Percentiles rank a stretch among this genome's conserved stretches.
Conservation (phyloP, 2,797 vertebrate genomes). For the Galago senegalensis region DNA sequence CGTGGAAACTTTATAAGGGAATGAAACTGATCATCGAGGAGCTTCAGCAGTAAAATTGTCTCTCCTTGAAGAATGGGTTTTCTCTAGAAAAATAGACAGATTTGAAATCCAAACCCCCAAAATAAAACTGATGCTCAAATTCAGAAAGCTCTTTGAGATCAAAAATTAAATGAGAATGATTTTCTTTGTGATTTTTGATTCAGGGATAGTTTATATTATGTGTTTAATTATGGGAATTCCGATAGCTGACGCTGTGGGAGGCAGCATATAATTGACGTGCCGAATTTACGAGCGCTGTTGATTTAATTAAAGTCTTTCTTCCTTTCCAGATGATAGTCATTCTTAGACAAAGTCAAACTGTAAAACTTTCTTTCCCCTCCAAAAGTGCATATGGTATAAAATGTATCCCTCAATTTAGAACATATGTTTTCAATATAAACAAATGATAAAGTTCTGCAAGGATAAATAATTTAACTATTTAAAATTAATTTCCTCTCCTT, state of each 20-base stretch:
- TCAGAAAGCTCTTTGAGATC: background rate
- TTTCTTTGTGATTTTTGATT: slow-evolving; percentile 24
- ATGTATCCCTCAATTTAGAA: slow-evolving; percentile 64
- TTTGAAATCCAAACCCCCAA: background rate
- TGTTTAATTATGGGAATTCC: background rate
- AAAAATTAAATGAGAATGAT: background rate
- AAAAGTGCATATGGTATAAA: slow-evolving; percentile 15
- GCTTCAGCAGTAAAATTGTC: background rate
- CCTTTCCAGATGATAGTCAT: background rate
- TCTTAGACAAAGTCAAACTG: slow-evolving; percentile 16
- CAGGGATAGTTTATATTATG: background rate
- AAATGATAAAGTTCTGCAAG: slow-evolving; percentile 38
- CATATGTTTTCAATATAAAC: slow-evolving; percentile 72
- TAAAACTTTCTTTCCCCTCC: background rate
- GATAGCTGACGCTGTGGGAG: background rate
- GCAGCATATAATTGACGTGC: background rate
- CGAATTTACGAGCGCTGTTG: background rate
- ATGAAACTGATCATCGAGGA: background rate
- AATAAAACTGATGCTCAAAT: background rate
- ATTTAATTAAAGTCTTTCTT: slow-evolving; percentile 26
- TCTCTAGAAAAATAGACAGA: background rate
- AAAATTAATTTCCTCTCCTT: slow-evolving; percentile 74
- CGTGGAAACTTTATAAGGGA: background rate
- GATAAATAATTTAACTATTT: slow-evolving; percentile 77
- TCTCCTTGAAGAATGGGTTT: background rate